Evolutionary conservation across 1,140 invertebrate species (phyloP).

Genomic region (Saxidomus purpurata): DNA sequence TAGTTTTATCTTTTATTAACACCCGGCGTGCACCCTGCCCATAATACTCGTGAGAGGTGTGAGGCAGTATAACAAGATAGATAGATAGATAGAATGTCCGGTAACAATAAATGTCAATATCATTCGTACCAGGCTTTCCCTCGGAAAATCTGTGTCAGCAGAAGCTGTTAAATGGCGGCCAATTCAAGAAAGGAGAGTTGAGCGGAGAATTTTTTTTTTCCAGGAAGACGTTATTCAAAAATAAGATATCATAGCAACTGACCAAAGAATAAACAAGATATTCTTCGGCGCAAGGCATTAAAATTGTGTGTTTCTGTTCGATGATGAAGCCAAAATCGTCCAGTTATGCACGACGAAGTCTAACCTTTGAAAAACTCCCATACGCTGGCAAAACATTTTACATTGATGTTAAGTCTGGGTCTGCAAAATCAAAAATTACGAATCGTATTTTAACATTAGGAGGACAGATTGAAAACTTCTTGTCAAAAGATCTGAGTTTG

Average conservation of each 20-base stretch:
- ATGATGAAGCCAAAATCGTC: constrained; percentile 55
- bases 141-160: not conserved
- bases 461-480: constrained; percentile 74
- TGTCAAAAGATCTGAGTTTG: constrained; percentile 74
- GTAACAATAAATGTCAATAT: too few species aligned
- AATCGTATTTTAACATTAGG: constrained; percentile 69
- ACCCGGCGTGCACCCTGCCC: too few species aligned
- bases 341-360: constrained; percentile 64
- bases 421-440: constrained; percentile 62
- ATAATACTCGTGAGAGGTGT: too few species aligned
- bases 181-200: not conserved
- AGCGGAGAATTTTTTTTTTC: not conserved
- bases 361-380: constrained; percentile 69
- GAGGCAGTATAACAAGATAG: too few species aligned
- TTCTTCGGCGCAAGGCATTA: not conserved
- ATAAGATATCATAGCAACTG: too few species aligned
- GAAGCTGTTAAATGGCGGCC: not conserved
- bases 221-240: too few species aligned
- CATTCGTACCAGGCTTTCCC: too few species aligned
- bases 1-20: too few species aligned
- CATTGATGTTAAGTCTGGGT: constrained; percentile 72
- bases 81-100: too few species aligned
- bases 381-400: constrained; percentile 71
- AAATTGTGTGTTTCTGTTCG: not conserved
- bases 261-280: too few species aligned